phyloP scores from a whole-genome alignment of 2,888 invertebrate genomes.

The Cephus rjabovi region DNA sequence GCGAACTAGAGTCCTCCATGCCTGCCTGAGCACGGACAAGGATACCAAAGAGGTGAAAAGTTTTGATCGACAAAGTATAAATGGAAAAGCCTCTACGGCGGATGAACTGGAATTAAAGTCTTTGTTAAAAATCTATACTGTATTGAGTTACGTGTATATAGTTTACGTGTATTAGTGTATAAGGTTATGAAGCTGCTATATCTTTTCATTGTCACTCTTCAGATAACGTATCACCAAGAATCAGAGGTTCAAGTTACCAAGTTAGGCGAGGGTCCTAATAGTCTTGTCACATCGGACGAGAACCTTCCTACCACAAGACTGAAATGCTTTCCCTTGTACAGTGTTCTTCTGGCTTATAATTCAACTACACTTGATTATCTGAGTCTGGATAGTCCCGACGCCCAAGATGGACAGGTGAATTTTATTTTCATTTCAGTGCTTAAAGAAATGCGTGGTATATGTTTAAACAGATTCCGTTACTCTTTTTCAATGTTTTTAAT shows the following conservation, averaged over 20 bases:
- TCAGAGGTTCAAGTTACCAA: constrained; percentile 63
- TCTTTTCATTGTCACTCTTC: constrained; percentile 8
- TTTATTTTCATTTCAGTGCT: background rate
- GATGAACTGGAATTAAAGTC: background rate
- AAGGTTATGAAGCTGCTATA: background rate
- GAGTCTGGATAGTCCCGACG: constrained; percentile 71
- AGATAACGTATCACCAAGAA: constrained; percentile 63
- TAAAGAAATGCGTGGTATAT: background rate
- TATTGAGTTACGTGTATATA: background rate
- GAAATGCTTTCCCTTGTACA: constrained; percentile 87
- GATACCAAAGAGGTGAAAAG: constrained; percentile 79
- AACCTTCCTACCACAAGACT: constrained; percentile 72
- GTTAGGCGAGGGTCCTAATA: constrained; percentile 62
- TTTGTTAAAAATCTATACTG: background rate
- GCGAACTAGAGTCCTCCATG: constrained; percentile 77
- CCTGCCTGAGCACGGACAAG: constrained; percentile 81
- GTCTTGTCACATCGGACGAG: constrained; percentile 56
- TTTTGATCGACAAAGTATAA: background rate
- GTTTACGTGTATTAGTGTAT: background rate
- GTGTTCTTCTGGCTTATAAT: constrained; percentile 82
- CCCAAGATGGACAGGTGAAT: constrained; percentile 54
- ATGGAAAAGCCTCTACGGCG: background rate
- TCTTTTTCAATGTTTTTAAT: background rate
- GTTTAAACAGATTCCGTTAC: background rate
- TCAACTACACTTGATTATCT: constrained; percentile 77